phyloP scores from a whole-genome alignment of 2,113 vertebrate genomes.

The Bubo bubo region DNA sequence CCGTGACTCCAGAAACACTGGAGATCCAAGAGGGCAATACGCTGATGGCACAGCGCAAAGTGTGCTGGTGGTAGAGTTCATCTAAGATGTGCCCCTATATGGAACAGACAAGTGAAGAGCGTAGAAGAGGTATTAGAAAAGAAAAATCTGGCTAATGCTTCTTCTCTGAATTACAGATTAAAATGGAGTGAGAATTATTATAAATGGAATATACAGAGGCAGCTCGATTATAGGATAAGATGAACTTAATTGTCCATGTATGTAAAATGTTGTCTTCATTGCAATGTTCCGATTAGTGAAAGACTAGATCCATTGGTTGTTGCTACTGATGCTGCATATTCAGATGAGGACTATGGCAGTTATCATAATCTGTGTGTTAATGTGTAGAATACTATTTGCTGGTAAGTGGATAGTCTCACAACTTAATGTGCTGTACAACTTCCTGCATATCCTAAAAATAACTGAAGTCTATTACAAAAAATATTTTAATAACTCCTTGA shows the following conservation, averaged over 20 bases:
- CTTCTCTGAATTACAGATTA: background rate
- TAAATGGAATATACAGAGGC: constrained; percentile 29
- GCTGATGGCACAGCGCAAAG: background rate
- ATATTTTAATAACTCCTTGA: constrained; percentile 59
- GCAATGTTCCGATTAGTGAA: constrained; percentile 35
- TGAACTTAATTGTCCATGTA: constrained; percentile 57
- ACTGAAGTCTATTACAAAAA: constrained; percentile 57
- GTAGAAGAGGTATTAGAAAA: background rate
- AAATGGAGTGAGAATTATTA: background rate
- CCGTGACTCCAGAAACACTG: background rate
- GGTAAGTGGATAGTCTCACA: constrained; percentile 66
- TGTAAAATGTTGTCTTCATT: constrained; percentile 67
- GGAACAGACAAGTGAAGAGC: background rate
- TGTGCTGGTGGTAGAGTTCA: background rate
- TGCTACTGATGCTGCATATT: constrained; percentile 55
- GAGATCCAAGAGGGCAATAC: background rate
- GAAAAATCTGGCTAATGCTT: constrained; percentile 20
- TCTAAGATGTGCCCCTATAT: background rate
- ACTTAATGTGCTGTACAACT: constrained; percentile 63
- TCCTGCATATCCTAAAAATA: constrained; percentile 54
- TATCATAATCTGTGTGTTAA: constrained; percentile 53
- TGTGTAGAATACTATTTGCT: constrained; percentile 66
- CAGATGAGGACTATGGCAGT: constrained; percentile 42
- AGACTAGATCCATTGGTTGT: constrained; percentile 63
- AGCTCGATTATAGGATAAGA: constrained; percentile 18